Conservation (phyloP, 1,140 invertebrate species). For the Seison nebaliae region DNA sequence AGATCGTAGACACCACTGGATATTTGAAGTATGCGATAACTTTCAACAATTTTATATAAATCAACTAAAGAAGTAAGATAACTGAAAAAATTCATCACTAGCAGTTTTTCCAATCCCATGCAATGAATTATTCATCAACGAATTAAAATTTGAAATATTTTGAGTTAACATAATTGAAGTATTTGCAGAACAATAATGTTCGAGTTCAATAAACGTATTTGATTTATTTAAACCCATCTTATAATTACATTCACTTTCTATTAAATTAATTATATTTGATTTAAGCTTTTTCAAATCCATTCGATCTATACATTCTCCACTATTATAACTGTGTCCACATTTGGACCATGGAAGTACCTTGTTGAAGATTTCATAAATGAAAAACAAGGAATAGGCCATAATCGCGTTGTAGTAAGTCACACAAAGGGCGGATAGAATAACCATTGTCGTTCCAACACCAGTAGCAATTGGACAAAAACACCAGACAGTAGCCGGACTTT, state of each 20-base stretch:
- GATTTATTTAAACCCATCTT: slow-evolving; percentile 5
- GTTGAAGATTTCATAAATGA: slow-evolving; percentile 23
- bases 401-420: slow-evolving; percentile 18
- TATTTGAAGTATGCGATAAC: slow-evolving; percentile 15
- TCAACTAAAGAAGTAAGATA: no score
- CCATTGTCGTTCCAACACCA: slow-evolving; percentile 63
- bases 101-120: no score
- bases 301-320: no score
- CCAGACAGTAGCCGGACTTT: slow-evolving; percentile 78
- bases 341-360: no score
- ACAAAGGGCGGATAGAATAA: slow-evolving; percentile 31
- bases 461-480: slow-evolving; percentile 93
- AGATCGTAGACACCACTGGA: slow-evolving; percentile 12
- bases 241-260: slow-evolving; percentile 9
- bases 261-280: background rate
- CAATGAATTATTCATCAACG: no score
- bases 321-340: no score
- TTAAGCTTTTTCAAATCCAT: background rate
- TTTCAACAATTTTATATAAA: slow-evolving; percentile 15
- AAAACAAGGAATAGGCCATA: slow-evolving; percentile 25
- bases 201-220: background rate
- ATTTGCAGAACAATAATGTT: slow-evolving; percentile 6
- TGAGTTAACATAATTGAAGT: background rate
- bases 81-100: no score
- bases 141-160: no score